Evolutionary conservation across 2,888 invertebrate species (phyloP), one percentile per base, ranked within the genome.

Genomic region (Xanthia togata): DNA sequence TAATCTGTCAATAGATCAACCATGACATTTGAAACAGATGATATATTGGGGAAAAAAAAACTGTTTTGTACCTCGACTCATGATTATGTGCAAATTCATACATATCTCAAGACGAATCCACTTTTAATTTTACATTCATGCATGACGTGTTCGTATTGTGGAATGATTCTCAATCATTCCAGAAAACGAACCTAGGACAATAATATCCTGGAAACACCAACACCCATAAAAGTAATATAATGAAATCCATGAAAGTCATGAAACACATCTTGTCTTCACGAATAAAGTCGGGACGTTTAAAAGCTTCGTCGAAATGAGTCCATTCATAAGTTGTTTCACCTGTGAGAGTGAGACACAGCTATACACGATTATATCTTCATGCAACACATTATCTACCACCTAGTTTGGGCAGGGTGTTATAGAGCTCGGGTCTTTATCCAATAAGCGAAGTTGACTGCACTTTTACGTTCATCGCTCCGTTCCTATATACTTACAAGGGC

Each of bases 361-460:
- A 76, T 44, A 35, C 31, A 44, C 59, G 35, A 62, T 41, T 65
- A 26, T 63, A 67, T 59, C 63, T 50, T 59, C 64, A 55, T 63
- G 57, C 59, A 44, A 35, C 20, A 81, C 55, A 55, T 78, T 50
- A n/a, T n/a, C n/a, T n/a, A 55, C 9, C 71, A 68, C 38, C 31
- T 35, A 72, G 71, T 82, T 82, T 68, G 23, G 71, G 63, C 26
- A 69, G 14, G 31, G 31, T 59, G 53, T 47, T 53, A 23, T 35
- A 31, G 14, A 47, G 53, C 50, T 67, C 69, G 44, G n/a, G 26
- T 47, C 50, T 60, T 63, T 67, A 78, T 75, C 70, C 67, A 76
- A 83, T 80, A 71, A 76, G 38, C 60, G 38, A 69, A 79, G 74
- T 74, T 70, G 60, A 80, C 69, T 84, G 80, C 74, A 83, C 69